Evolutionary conservation across 2,888 invertebrate species (phyloP).

Genomic region (Rhyacophila evoluta): DNA sequence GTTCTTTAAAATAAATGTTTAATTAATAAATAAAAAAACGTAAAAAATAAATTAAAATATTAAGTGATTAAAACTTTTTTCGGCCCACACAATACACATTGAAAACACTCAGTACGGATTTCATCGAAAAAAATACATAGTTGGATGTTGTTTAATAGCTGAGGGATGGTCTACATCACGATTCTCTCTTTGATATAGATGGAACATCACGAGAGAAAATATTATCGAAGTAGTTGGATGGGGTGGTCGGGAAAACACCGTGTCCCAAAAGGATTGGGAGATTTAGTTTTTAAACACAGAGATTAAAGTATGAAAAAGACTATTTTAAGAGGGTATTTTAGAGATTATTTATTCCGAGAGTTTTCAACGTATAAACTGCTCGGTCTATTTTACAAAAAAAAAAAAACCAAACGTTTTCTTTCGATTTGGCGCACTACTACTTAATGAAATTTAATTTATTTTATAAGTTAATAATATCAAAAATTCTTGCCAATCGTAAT

Average conservation of each 20-base stretch:
- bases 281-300: background rate
- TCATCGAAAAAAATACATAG: constrained; percentile 25
- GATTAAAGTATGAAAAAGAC: background rate
- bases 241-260: background rate
- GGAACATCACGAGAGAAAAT: constrained; percentile 8
- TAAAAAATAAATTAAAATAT: background rate
- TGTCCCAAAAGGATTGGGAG: background rate
- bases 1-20: no score
- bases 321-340: background rate
- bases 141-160: constrained; percentile 5
- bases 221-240: background rate
- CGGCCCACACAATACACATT: background rate
- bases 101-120: constrained; percentile 25
- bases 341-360: no score
- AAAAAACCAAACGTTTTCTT: no score
- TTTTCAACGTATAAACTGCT: no score
- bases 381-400: no score
- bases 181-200: constrained; percentile 5
- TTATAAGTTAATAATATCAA: no score
- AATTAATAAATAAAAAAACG: no score
- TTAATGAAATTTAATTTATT: no score
- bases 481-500: no score
- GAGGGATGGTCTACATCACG: constrained; percentile 1
- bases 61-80: background rate
- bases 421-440: no score